Evolutionary conservation across 2,888 invertebrate genomes (phyloP), one percentile per base, ranked within the genome.

Genomic region (Orchesellides sinensis): DNA sequence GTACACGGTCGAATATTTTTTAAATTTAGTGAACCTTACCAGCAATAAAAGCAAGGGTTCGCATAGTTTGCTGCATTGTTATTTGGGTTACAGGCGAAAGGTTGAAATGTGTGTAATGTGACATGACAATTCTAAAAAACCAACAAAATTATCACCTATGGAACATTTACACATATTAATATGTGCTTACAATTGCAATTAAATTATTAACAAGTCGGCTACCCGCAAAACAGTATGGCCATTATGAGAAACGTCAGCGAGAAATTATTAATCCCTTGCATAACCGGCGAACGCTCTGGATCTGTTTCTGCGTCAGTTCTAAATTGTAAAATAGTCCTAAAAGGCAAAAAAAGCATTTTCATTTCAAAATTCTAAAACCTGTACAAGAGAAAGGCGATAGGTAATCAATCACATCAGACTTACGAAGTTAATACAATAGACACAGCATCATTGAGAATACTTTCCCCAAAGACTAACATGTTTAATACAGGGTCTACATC

Each of bases 231-330:
- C 88, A 99, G 91, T 89, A 99, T 99, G 6, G 99, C 98, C 99
- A 99, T 99, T 82, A 99, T 99, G 84, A 99, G 98, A 90, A 99
- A 99, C 96, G 99, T 98, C 86, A 97, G 92, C 90, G 96, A 97
- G 90, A 99, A 99, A 19, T 92, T 90, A 88, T 95, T 95, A 47
- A 98, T 93, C 0, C 97, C 97, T 73, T 96, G 93, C 56, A 97
- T 92, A 84, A 98, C 94, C 2, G 97, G 96, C 1, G 90, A 88
- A 0, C 95, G 94, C 90, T 93, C 92, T 0, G 93, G 91, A 0
- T 94, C 90, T 12, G 79, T 63, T 12, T 70, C 54, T 12, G 35
- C 72, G 8, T 70, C 63, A 27, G 29, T 70, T 85, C 90, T 68
- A 88, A 88, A 59, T 84, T 88, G 79, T 75, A 87, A 85, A 27